These are phyloP conservation scores for Poecilus cupreus DNA, from an alignment of 2,888 invertebrate genomes.

Conservation along the genomic window DNA sequence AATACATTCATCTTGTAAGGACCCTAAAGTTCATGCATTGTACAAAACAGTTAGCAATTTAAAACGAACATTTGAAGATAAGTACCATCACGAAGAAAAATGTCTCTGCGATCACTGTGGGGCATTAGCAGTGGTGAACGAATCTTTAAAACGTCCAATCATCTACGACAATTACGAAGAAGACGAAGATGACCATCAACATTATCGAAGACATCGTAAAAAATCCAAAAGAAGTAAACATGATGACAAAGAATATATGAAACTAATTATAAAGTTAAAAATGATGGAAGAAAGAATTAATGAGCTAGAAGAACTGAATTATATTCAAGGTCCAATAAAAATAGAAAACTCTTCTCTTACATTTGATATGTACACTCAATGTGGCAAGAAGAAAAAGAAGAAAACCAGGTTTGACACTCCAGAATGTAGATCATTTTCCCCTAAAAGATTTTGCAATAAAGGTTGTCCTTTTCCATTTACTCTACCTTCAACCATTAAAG, in stretches of 20 bases:
- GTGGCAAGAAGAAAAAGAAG: background rate
- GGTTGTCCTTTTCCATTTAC: background rate
- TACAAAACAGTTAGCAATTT: constrained; percentile 43
- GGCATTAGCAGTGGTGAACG: constrained; percentile 23
- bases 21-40: constrained; percentile 18
- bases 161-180: constrained; percentile 7
- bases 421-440: background rate
- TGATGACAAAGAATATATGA: constrained; percentile 5
- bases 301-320: constrained; percentile 15
- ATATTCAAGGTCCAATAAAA: background rate
- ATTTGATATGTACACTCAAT: constrained; percentile 45
- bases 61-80: background rate
- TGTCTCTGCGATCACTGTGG: constrained; percentile 48
- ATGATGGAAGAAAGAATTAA: constrained; percentile 14
- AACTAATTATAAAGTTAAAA: constrained; percentile 1
- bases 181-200: background rate
- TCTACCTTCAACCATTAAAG: background rate
- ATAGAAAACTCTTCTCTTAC: background rate
- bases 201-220: constrained; percentile 1
- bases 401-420: background rate
- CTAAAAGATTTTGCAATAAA: background rate
- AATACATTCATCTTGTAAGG: background rate
- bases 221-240: background rate
- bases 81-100: constrained; percentile 30
- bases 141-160: constrained; percentile 48